Percentiles rank a stretch among this genome's conserved stretches.
Conservation (phyloP, 2,113 vertebrate species). For the Callocephalon fimbriatum region DNA sequence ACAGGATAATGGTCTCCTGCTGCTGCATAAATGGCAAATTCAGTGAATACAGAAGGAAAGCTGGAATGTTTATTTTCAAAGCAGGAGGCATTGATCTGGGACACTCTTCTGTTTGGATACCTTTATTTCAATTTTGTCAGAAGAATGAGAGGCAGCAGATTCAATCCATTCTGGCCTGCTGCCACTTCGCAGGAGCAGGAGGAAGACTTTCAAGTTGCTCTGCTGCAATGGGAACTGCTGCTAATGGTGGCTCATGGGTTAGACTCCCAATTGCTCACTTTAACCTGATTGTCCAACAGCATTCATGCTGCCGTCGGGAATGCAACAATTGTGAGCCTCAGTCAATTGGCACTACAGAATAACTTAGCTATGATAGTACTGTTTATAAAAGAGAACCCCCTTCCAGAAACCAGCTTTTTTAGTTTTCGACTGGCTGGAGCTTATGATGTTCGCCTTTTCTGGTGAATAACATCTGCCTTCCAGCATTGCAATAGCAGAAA, state of each 20-base stretch:
- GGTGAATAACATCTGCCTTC: conserved; percentile 17
- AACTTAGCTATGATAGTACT: background rate
- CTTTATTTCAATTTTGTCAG: conserved; percentile 1
- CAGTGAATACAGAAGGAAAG: conserved; percentile 50
- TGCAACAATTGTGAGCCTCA: background rate
- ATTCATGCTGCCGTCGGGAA: background rate
- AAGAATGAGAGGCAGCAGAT: background rate
- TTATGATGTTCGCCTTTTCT: background rate
- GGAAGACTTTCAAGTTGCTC: background rate
- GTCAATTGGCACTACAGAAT: background rate
- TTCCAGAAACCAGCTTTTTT: background rate
- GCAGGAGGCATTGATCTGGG: conserved; percentile 10
- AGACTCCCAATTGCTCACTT: background rate
- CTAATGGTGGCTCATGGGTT: background rate
- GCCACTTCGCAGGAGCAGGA: background rate
- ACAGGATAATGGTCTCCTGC: conserved; percentile 57
- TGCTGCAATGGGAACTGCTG: background rate
- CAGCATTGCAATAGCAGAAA: conserved; percentile 9
- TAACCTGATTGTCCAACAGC: background rate
- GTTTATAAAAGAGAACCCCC: background rate
- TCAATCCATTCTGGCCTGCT: background rate
- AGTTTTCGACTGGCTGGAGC: background rate
- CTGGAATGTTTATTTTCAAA: conserved; percentile 3
- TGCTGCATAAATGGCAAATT: conserved; percentile 47
- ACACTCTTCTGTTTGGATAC: conserved; percentile 14